Evolutionary conservation across 1,140 invertebrate species (phyloP), one percentile per base, ranked within the genome.

Genomic region (Lasioglossum baleicum): DNA sequence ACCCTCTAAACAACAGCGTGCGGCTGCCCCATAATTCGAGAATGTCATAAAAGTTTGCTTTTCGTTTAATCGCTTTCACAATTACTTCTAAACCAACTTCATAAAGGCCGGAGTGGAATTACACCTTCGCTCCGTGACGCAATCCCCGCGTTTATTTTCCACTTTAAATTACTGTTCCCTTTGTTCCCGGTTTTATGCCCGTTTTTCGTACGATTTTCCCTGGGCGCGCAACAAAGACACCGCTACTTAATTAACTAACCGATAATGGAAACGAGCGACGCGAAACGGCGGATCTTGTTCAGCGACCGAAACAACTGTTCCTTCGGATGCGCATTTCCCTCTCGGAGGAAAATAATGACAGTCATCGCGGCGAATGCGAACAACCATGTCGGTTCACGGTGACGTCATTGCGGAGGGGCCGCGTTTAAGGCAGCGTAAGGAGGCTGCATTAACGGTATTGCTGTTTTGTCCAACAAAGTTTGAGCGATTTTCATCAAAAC

Each of bases 401-500:
- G 76, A 79, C 76, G 69, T 73, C 61, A 73, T n/a, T 73, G 76
- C 76, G 17, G 35, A 51, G 51, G 69, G 35, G 22, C 53, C 69
- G 76, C 65, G 76, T 72, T 72, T 65, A 78, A 65, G 60, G 69
- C 60, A 44, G 61, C 53, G 44, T 56, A 72, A 78, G 61, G 61
- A 35, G 76, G 65, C 44, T 35, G 61, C 69, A 78, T 78, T 78
- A 78, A 42, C 48, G 48, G 13, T 63, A 44, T 65, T 73, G 76
- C 69, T 56, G 48, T 79, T 66, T 79, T 73, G 73, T 79, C 66
- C 76, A 65, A 79, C 76, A 79, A 48, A 66, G 66, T 79, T 79
- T 26, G 26, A 26, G 26, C 26, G 26, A 26, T 26, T 26, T 26
- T 26, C 26, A 26, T 26, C 26, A 26, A 26, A 1, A 26, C 26